These are phyloP conservation scores for Ochropleura leucogaster DNA, from an alignment of 2,888 invertebrate species.

Conservation along the genomic window DNA sequence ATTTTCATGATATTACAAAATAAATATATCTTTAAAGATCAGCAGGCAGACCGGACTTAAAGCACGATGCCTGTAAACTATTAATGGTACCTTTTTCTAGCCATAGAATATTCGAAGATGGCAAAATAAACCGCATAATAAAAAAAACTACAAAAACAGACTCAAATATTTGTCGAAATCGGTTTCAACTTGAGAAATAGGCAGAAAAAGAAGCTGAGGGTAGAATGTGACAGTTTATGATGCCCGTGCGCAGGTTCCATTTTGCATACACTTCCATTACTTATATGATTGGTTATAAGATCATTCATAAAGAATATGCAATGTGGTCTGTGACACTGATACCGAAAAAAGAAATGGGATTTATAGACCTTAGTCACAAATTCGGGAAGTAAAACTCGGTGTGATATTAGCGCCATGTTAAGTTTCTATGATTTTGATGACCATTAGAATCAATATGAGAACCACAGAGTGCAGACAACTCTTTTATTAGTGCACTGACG, in stretches of 20 bases:
- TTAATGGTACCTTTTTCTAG: constrained; percentile 12
- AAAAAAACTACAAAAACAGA: constrained; percentile 11
- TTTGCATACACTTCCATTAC: constrained; percentile 23
- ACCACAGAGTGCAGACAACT: neutral
- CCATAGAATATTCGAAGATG: constrained; percentile 18
- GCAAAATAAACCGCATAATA: constrained; percentile 24
- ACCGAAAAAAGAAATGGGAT: neutral
- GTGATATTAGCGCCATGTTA: constrained; percentile 1
- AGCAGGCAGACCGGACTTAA: neutral
- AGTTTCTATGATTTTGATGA: neutral
- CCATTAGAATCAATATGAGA: neutral
- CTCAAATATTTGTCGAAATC: constrained; percentile 8
- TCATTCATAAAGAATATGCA: constrained; percentile 21
- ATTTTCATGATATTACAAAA: too few relatives aligned
- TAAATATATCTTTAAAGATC: too few relatives aligned
- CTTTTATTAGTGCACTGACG: neutral
- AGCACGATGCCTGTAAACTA: neutral
- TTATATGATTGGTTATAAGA: neutral
- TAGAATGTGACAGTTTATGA: neutral
- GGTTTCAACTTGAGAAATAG: constrained; percentile 2
- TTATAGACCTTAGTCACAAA: neutral
- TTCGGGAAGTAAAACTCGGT: constrained; percentile 44
- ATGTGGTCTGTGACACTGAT: constrained; percentile 12
- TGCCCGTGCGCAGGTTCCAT: constrained; percentile 17
- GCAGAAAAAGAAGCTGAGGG: neutral